Evolutionary conservation across 2,113 vertebrate species (phyloP).

Genomic region (Menura novaehollandiae): DNA sequence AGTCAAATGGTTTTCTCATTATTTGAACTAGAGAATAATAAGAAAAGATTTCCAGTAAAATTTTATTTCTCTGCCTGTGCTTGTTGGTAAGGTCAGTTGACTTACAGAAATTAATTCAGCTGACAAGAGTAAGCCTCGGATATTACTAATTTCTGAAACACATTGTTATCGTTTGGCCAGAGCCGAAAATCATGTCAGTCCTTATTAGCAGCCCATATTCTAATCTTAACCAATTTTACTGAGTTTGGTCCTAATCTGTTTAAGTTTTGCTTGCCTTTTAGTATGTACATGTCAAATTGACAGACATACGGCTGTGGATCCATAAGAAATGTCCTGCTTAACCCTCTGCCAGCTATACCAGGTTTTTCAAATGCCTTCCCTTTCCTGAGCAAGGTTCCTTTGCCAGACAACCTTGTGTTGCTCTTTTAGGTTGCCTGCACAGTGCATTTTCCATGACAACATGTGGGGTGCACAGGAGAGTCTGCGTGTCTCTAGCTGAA

Average conservation of each 20-base stretch:
- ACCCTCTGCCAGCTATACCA: not conserved
- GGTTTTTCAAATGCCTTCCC: not conserved
- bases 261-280: not conserved
- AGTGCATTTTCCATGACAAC: not conserved
- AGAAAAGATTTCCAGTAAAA: not conserved
- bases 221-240: not conserved
- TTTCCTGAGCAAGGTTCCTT: not conserved
- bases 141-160: not conserved
- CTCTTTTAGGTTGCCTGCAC: not conserved
- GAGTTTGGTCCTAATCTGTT: not conserved
- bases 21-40: not conserved
- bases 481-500: not conserved
- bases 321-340: not conserved
- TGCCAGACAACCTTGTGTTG: not conserved
- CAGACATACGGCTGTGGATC: accelerated
- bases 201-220: not conserved
- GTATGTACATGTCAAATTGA: not conserved
- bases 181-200: not conserved
- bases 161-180: not conserved
- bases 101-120: not conserved
- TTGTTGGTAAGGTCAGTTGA: not conserved
- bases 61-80: not conserved
- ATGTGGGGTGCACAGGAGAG: accelerated
- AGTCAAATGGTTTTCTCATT: not conserved
- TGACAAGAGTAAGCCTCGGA: not conserved